Evolutionary conservation across 2,113 vertebrate genomes (phyloP).

Genomic region (Rhizomys pruinosus): DNA sequence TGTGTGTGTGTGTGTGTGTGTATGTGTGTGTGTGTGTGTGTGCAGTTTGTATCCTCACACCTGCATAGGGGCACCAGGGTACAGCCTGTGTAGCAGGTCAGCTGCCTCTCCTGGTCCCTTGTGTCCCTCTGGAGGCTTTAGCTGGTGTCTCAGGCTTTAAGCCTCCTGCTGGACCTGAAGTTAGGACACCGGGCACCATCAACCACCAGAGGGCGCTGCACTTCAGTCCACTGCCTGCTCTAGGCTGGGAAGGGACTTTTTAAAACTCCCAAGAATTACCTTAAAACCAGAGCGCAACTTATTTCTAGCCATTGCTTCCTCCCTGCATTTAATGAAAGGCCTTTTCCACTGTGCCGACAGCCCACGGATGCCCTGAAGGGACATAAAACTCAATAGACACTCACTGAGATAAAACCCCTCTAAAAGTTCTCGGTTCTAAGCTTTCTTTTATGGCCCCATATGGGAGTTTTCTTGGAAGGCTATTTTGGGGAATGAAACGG

Average conservation of each 20-base stretch:
- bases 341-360: constrained; percentile 7
- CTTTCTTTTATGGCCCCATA: constrained; percentile 2
- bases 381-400: constrained; percentile 60
- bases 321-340: constrained; percentile 29
- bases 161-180: not conserved
- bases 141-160: not conserved
- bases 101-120: not conserved
- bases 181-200: not conserved
- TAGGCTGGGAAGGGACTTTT: not conserved
- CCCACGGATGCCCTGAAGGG: constrained; percentile 30
- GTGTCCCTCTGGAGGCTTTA: too few relatives aligned
- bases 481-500: constrained; percentile 63
- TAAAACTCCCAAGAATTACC: constrained; percentile 4
- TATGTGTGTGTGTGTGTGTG: too few relatives aligned
- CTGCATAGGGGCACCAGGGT: not conserved
- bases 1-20: not conserved
- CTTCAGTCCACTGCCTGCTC: not conserved
- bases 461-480: constrained; percentile 59
- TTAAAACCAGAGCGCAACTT: not conserved
- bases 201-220: constrained; percentile 41
- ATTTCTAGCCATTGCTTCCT: constrained; percentile 13
- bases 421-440: constrained; percentile 64
- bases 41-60: not conserved
- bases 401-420: constrained; percentile 39
- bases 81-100: rapidly evolving